Conservation (phyloP, 2,113 vertebrate species). For the Noturus placidus region DNA sequence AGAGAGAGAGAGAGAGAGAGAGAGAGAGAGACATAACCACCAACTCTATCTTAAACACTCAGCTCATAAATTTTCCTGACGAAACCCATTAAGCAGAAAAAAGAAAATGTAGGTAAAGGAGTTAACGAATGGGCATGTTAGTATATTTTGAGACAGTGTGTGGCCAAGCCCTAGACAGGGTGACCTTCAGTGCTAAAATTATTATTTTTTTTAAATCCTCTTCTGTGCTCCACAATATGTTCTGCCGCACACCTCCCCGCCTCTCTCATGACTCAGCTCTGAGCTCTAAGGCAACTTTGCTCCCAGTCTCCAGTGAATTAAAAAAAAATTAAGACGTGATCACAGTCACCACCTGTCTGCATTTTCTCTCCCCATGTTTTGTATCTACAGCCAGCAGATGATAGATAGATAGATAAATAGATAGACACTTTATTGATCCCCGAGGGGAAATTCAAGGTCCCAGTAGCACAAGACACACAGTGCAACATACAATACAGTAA, state of each 20-base stretch:
- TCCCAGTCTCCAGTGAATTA: neutral
- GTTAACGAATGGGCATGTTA: neutral
- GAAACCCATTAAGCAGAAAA: slow-evolving; percentile 3
- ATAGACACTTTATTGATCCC: too few species aligned
- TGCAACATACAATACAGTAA: too few species aligned
- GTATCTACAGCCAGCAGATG: neutral
- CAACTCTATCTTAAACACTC: neutral
- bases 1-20: neutral
- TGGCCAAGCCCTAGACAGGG: neutral
- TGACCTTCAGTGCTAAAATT: slow-evolving; percentile 30
- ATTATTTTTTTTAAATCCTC: neutral
- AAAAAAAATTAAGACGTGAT: neutral
- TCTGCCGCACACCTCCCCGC: neutral
- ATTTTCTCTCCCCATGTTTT: neutral
- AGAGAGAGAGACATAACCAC: neutral
- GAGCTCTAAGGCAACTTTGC: neutral
- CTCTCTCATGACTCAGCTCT: slow-evolving; percentile 3
- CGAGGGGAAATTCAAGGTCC: too few species aligned
- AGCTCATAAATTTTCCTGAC: slow-evolving; percentile 24
- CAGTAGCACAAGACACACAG: too few species aligned
- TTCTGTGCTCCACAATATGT: neutral
- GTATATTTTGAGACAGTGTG: neutral
- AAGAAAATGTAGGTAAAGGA: neutral
- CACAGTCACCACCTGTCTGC: neutral
- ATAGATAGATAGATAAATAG: too few species aligned